Evolutionary conservation across 64 coral and sea anemone species (phyloP), one percentile per base, ranked within the genome.

Genomic region (Stylophora pistillata): DNA sequence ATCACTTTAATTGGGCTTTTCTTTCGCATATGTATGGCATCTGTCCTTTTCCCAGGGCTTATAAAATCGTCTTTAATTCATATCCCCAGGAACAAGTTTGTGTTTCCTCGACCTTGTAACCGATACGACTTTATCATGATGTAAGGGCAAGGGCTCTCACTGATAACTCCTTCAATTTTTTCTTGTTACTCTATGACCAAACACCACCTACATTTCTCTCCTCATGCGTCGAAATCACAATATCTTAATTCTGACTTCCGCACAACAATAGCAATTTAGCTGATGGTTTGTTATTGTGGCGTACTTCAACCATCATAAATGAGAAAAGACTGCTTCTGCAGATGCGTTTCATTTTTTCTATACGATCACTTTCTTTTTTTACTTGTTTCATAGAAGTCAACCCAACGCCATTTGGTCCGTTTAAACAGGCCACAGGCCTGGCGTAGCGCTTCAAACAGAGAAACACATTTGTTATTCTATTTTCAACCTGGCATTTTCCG

Each of bases 21-120:
- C 68, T 87, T 61, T 74, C 78, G 37, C 89, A 90, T 90, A 90
- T 90, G 89, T 21, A 47, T 17, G 29, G 30, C 89, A 90, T 90
- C 68, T 90, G 89, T 90, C 56, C 13, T 53, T 69, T 90, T 90
- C 89, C 78, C 89, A 90, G 78, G 80, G 27, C 25, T 25, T 52
- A 41, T 55, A 53, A 72, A 56, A 74, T 58, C 16, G 32, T 26
- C 58, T 57, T 89, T 5, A 56, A 7, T 64, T 88, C 21, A 68
- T 57, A 71, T 71, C 37, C 55, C 56, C 15, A 71, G 58, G 29
- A n/a, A 78, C 72, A 57, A 89, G 63, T 57, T 26, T 21, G 58
- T 32, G 15, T 59, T 16, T 84, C 63, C 31, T 25, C 60, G 26
- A 32, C 12, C 59, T 31, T 11, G 14, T 55, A 18, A 34, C 16